A percentile compares a stretch with the other conserved stretches of the same genome.
phyloP scores from a whole-genome alignment of 2,113 vertebrate genomes.

The Catharus fuscescens region DNA sequence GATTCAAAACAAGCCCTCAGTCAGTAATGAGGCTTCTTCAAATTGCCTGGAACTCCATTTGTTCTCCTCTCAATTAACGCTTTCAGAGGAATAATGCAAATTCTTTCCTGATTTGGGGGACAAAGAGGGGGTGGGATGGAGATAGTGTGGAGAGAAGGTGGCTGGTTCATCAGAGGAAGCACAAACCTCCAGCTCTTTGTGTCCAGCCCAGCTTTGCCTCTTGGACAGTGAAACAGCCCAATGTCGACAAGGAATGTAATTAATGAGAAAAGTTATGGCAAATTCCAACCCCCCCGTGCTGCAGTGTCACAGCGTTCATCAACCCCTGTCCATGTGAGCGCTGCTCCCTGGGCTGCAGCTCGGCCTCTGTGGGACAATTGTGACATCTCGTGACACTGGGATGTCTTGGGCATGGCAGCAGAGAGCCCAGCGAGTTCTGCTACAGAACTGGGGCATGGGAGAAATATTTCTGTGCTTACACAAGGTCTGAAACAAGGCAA shows the following conservation, averaged over 20 bases:
- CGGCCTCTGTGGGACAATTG: not conserved
- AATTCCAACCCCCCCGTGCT: not conserved
- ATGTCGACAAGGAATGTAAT: not conserved
- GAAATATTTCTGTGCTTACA: not conserved
- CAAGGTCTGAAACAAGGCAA: not conserved
- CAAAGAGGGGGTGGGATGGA: not conserved
- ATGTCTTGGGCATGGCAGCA: not conserved
- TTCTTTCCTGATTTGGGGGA: constrained; percentile 29
- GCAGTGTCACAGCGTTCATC: not conserved
- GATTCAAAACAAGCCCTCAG: not conserved
- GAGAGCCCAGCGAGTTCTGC: not conserved
- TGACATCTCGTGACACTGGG: not conserved
- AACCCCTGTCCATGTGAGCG: not conserved
- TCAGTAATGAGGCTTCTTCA: constrained; percentile 29
- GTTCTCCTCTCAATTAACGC: constrained; percentile 59
- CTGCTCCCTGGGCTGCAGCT: not conserved
- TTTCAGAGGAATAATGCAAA: constrained; percentile 60
- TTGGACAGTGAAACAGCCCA: not conserved
- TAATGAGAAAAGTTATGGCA: constrained; percentile 14
- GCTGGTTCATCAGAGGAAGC: not conserved
- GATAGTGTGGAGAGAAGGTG: not conserved
- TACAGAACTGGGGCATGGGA: not conserved
- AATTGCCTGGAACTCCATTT: constrained; percentile 33
- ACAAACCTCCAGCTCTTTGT: not conserved
- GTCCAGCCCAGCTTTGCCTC: not conserved